These are phyloP conservation scores for Eurosta solidaginis DNA, from an alignment of 1,140 invertebrate genomes.

Conservation along the genomic window DNA sequence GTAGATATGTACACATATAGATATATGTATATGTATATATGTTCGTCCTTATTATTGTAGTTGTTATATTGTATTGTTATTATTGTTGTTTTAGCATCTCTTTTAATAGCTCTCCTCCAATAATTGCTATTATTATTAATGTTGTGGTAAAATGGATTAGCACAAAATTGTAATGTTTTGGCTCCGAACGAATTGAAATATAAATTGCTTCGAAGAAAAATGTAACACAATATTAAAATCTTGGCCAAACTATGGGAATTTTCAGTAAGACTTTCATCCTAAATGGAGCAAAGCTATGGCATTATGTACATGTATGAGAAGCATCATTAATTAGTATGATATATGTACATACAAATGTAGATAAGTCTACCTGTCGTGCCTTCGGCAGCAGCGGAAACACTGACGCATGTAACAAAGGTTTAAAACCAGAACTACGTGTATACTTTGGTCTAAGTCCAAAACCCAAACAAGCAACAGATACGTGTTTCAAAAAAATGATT, in stretches of 20 bases:
- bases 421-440: too few species aligned
- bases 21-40: neutral
- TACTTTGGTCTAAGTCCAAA: too few species aligned
- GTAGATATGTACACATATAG: neutral
- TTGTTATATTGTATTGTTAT: neutral
- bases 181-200: neutral
- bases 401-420: too few species aligned
- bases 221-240: neutral
- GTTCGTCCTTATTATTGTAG: neutral
- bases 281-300: neutral
- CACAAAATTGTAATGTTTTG: neutral
- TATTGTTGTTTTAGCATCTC: neutral
- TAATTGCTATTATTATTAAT: slow-evolving; percentile 20
- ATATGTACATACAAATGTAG: too few species aligned
- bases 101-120: slow-evolving; percentile 5
- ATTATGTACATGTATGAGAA: neutral
- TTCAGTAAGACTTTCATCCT: neutral
- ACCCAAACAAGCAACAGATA: too few species aligned
- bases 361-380: too few species aligned
- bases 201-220: neutral
- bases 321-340: too few species aligned
- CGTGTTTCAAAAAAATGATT: too few species aligned
- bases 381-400: too few species aligned
- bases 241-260: neutral
- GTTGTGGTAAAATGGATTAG: slow-evolving; percentile 25